A percentile compares a stretch with the other conserved stretches of the same genome.
Conservation (phyloP, 1,140 invertebrate genomes). For the Bombus pyrosoma region DNA sequence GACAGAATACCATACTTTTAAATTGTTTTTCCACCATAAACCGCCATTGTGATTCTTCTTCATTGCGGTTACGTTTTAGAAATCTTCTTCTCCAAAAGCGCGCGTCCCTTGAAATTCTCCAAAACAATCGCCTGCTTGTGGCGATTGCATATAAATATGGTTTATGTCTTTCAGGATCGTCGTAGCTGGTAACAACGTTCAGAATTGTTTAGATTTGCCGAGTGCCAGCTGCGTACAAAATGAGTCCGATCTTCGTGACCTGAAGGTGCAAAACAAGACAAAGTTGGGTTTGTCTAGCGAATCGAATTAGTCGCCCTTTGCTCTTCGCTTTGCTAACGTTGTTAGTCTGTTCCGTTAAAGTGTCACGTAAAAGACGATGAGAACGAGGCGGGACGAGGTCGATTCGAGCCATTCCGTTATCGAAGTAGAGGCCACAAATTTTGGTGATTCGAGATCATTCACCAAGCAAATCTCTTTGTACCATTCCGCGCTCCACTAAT, state of each 20-base stretch:
- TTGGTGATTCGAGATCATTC: background rate
- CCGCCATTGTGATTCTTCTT: too few relatives aligned
- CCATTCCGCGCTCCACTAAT: background rate
- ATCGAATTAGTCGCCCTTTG: constrained; percentile 23
- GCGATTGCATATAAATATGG: too few relatives aligned
- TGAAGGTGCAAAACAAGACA: constrained; percentile 23
- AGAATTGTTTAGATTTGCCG: constrained; percentile 11
- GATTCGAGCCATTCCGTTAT: background rate
- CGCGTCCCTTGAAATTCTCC: too few relatives aligned
- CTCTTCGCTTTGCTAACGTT: background rate
- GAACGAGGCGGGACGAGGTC: background rate
- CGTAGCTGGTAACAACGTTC: background rate
- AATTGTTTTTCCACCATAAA: background rate
- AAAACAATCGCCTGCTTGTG: too few relatives aligned
- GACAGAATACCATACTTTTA: background rate
- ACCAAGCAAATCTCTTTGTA: background rate
- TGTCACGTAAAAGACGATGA: constrained; percentile 21
- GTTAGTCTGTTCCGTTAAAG: constrained; percentile 9
- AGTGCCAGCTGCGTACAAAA: too few relatives aligned
- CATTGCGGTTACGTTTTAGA: background rate
- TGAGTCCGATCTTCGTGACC: background rate
- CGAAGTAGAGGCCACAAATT: background rate
- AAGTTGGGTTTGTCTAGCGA: constrained; percentile 5
- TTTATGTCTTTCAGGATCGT: too few relatives aligned
- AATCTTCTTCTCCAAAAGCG: too few relatives aligned